These are phyloP conservation scores for Umimayanthus chanpuru DNA, from an alignment of 92 coral and sea anemone species.

Conservation along the genomic window DNA sequence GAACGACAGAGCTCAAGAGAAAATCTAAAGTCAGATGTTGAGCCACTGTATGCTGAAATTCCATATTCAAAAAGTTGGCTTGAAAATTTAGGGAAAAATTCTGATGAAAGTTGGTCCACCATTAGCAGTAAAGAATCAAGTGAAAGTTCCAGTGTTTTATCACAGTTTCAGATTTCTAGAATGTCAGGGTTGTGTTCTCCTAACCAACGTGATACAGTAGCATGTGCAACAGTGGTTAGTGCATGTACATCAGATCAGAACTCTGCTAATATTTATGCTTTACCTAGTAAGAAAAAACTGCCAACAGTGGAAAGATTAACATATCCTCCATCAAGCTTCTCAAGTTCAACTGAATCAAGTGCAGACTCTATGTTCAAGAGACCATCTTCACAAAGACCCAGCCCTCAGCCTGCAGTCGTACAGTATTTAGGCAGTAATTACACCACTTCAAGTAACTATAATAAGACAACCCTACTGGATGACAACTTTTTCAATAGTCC, in stretches of 20 bases:
- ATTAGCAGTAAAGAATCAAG: background rate
- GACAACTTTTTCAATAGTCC: background rate
- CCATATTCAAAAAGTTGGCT: background rate
- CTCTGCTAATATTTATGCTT: background rate
- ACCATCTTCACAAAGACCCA: background rate
- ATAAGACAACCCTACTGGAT: slow-evolving; percentile 20
- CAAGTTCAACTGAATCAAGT: slow-evolving; percentile 23
- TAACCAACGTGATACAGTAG: background rate
- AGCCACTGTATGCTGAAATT: background rate
- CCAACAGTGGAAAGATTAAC: background rate
- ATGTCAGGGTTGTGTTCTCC: background rate
- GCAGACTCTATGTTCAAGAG: slow-evolving; percentile 5
- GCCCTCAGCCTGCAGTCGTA: background rate
- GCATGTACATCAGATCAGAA: background rate
- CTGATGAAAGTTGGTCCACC: background rate
- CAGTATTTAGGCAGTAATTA: slow-evolving; percentile 25
- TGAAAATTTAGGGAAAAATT: background rate
- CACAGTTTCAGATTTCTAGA: slow-evolving; percentile 37
- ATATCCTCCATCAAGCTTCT: background rate
- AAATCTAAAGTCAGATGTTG: background rate
- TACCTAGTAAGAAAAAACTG: background rate
- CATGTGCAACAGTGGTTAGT: background rate
- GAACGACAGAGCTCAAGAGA: background rate
- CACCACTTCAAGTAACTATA: background rate
- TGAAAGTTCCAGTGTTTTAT: background rate